Conservation (phyloP, 2,888 invertebrate species). For the Cristatella mucedo region DNA sequence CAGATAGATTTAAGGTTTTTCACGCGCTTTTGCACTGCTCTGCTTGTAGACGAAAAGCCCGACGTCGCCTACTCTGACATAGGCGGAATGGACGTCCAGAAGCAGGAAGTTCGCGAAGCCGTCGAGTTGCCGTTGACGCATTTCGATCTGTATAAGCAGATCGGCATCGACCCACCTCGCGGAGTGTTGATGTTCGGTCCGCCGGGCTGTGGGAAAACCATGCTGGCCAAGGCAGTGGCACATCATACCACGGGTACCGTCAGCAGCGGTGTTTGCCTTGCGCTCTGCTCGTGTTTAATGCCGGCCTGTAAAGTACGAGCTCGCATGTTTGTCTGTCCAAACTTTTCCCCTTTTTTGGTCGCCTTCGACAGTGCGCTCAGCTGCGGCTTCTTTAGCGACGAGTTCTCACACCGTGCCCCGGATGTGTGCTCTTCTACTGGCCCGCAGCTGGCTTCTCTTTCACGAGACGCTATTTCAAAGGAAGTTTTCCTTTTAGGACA, state of each 20-base stretch:
- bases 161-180: constrained; percentile 91
- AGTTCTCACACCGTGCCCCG: too few relatives aligned
- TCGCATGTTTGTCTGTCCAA: too few relatives aligned
- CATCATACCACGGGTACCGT: constrained; percentile 78
- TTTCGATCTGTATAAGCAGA: constrained; percentile 90
- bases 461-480: too few relatives aligned
- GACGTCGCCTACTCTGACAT: constrained; percentile 93
- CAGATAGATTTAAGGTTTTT: too few relatives aligned
- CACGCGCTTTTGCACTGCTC: too few relatives aligned
- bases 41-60: constrained; percentile 71
- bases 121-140: constrained; percentile 94
- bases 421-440: too few relatives aligned
- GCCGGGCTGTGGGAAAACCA: constrained; percentile 97
- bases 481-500: too few relatives aligned
- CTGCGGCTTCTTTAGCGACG: too few relatives aligned
- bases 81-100: constrained; percentile 99
- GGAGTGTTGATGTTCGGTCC: constrained; percentile 98
- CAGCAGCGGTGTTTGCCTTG: background rate
- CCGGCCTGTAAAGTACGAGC: too few relatives aligned
- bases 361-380: too few relatives aligned
- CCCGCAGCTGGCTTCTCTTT: too few relatives aligned
- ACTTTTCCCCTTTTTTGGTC: background rate
- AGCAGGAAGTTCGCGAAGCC: constrained; percentile 95
- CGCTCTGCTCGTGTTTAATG: too few relatives aligned
- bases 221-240: constrained; percentile 96